Evolutionary conservation across 2,888 invertebrate species (phyloP), one percentile per base, ranked within the genome.

Genomic region (Eurois occulta): DNA sequence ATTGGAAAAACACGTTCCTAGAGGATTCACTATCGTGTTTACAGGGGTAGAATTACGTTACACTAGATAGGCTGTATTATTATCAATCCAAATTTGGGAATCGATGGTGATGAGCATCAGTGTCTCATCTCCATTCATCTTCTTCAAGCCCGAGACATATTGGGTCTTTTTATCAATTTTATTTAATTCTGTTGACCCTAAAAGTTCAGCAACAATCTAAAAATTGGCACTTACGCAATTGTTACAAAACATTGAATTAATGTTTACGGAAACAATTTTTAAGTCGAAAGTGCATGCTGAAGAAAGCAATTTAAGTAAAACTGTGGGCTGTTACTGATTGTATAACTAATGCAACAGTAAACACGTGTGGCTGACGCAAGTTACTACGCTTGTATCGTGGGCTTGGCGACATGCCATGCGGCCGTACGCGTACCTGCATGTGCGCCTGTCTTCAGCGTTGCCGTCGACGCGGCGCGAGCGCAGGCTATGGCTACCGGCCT

Each of bases 361-460:
- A 46, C 77, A 81, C 85, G 80, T 84, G 84, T 35, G 64, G 89
- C 87, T 91, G 90, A 91, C 87, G 90, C 91, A 91, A 91, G 87
- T 69, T 72, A 70, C 66, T 70, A 64, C 58, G 82, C 24, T 76
- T 70, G 52, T 89, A 88, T 72, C 86, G 89, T 89, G 66, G 70
- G 83, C 62, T 48, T 64, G 38, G 60, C 64, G n/a, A 43, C 65
- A 38, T 55, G 67, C 43, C 60, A 69, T 43, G 77, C 82, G 48
- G 65, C 35, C 55, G 41, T 55, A 65, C 73, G 75, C 64, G 65
- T 79, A 87, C 85, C 86, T 86, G 85, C 78, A 58, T 46, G 79
- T 43, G 71, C 67, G n/a, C n/a, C n/a, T n/a, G n/a, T n/a, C n/a
- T n/a, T n/a, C n/a, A n/a, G n/a, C n/a, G n/a, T n/a, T n/a, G n/a